Evolutionary conservation across 2,113 vertebrate species (phyloP), one percentile per base, ranked within the genome.

Genomic region (Calypte anna): DNA sequence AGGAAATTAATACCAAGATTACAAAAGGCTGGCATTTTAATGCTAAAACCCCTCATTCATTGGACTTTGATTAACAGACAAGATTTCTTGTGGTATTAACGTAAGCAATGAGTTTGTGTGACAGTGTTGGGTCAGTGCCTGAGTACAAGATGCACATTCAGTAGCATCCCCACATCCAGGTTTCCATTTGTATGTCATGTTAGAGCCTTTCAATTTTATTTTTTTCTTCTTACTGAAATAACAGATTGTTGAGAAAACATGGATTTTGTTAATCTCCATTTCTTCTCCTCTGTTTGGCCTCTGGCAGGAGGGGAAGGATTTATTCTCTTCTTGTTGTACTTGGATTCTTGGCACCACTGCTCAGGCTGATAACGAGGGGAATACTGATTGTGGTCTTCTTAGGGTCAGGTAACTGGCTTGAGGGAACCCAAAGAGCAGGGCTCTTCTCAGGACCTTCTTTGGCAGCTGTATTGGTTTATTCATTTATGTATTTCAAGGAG

Each of bases 21-120:
- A 78, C 50, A 86, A 87, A 88, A 82, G 84, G 48, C 28, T 30
- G 82, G 48, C 38, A 94, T 95, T 94, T 93, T 94, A 68, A 92
- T 92, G 53, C 66, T 81, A 75, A 92, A 82, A 66, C 5, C 13
- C 20, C 23, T 92, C 2, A 61, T 96, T 95, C 59, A n/a, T 66
- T 84, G 50, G 55, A 36, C 54, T 95, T 82, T 85, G 91, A 94
- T 93, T 54, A 93, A 43, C 87, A 90, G 76, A 63, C 20, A 44
- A 82, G 51, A 67, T 83, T 88, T 82, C 64, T 88, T 23, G 6
- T 55, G 28, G 63, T 31, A 66, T 53, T 91, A 81, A 67, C 38
- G 44, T 85, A 73, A 80, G 69, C 74, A 91, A 53, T 57, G 38
- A 43, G 80, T 88, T 82, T 66, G 68, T 43, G 36, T 1, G 4